These are phyloP conservation scores for Turritopsis rubra DNA, from an alignment of 30 jellyfish, hydroid and myxozoan species.

Conservation along the genomic window DNA sequence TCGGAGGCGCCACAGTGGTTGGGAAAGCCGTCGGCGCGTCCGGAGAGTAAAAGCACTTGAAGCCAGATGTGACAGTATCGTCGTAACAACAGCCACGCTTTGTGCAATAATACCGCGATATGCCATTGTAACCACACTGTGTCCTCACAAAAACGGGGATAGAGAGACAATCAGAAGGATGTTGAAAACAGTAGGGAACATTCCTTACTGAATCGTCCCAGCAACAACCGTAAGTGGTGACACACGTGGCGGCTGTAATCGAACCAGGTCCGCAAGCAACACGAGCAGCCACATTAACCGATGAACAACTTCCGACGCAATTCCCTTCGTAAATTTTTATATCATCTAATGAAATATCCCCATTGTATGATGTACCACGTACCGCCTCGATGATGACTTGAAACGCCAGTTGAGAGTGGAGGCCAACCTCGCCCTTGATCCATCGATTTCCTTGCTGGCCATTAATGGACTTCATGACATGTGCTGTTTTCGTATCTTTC, in stretches of 20 bases:
- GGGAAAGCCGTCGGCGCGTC: conserved; percentile 40
- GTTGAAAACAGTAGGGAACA: conserved; percentile 79
- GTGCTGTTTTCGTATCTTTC: conserved; percentile 1
- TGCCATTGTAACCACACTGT: conserved; percentile 65
- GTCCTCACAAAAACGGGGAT: conserved; percentile 59
- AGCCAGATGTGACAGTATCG: conserved; percentile 44
- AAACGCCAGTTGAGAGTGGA: conserved; percentile 66
- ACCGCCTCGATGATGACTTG: conserved; percentile 81
- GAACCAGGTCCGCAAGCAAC: conserved; percentile 82
- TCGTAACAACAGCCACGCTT: conserved; percentile 93
- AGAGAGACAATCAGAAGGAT: conserved; percentile 82
- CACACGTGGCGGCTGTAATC: conserved; percentile 69
- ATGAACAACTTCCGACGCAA: conserved; percentile 86
- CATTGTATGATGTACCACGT: conserved; percentile 82
- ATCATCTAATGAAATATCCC: conserved; percentile 95
- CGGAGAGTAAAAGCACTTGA: conserved; percentile 58
- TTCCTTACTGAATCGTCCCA: conserved; percentile 67
- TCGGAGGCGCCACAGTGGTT: conserved; percentile 52
- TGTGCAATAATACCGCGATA: conserved; percentile 51
- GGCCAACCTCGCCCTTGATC: conserved; percentile 93
- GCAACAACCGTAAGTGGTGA: conserved; percentile 81
- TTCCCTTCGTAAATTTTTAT: conserved; percentile 73
- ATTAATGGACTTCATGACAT: conserved; percentile 6
- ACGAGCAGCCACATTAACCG: conserved; percentile 73
- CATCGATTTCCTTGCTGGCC: conserved; percentile 74